phyloP scores from a whole-genome alignment of 2,113 vertebrate species.

The Collichthys lucidus region DNA sequence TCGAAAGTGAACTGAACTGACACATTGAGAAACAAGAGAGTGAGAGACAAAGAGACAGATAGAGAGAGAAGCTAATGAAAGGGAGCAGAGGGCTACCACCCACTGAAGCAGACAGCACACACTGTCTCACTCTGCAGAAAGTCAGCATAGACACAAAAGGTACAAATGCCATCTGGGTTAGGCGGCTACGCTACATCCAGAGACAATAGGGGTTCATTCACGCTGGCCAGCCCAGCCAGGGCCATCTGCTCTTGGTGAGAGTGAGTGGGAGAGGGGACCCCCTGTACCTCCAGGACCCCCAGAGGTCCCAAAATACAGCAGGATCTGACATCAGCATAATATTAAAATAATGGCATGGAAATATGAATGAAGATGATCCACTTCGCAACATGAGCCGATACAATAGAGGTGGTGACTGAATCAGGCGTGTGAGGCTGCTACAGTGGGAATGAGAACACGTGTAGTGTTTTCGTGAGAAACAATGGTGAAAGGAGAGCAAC shows the following conservation, averaged over 20 bases:
- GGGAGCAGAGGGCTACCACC: conserved; percentile 70
- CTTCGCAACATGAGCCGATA: conserved; percentile 14
- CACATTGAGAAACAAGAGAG: conserved; percentile 49
- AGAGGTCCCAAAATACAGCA: conserved; percentile 36
- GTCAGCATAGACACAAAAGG: conserved; percentile 79
- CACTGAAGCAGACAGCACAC: conserved; percentile 75
- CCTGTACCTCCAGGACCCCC: conserved; percentile 66
- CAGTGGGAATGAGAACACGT: conserved; percentile 72
- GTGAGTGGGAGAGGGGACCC: conserved; percentile 75
- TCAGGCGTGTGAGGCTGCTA: neutral
- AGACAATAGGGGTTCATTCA: conserved; percentile 79
- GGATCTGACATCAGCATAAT: conserved; percentile 56
- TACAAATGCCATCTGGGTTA: conserved; percentile 83
- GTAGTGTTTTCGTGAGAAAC: conserved; percentile 43
- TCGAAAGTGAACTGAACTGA: conserved; percentile 39
- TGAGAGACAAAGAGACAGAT: conserved; percentile 53
- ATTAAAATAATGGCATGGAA: conserved; percentile 49
- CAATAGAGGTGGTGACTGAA: conserved; percentile 30
- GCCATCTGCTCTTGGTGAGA: conserved; percentile 81
- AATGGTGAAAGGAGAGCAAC: conserved; percentile 65
- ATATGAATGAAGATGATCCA: conserved; percentile 67
- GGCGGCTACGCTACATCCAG: conserved; percentile 78
- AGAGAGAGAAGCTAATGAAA: conserved; percentile 65
- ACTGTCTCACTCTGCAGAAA: conserved; percentile 70
- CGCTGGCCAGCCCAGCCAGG: conserved; percentile 63